Evolutionary conservation across 1,140 invertebrate species (phyloP).

Genomic region (Mamestra configurata): DNA sequence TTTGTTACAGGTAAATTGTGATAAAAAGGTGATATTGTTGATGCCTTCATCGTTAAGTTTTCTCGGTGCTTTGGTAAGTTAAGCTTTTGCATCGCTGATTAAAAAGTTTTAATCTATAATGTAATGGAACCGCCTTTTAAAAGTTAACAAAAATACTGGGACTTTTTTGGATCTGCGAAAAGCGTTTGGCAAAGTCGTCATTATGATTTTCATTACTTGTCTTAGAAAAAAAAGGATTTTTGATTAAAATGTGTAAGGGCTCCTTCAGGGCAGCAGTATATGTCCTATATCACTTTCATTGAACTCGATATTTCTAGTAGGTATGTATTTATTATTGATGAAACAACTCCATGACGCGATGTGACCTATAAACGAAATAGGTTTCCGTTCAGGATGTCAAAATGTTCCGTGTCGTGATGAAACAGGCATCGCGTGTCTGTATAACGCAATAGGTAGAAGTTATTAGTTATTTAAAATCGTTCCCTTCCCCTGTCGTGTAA

Average conservation of each 20-base stretch:
- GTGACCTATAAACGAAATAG: slow-evolving; percentile 9
- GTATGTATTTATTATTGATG: too few species aligned
- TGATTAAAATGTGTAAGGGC: background rate
- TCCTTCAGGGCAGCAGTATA: background rate
- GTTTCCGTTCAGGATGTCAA: background rate
- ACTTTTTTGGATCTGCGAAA: too few species aligned
- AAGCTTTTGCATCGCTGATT: background rate
- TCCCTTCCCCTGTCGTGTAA: background rate
- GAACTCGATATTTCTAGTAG: too few species aligned
- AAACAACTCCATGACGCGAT: background rate
- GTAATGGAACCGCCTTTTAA: background rate
- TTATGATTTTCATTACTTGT: background rate
- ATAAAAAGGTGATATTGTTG: background rate
- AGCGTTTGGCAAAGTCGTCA: background rate
- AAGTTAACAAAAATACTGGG: too few species aligned
- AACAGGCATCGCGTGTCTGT: slow-evolving; percentile 5
- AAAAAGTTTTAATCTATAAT: background rate
- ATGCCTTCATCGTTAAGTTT: background rate
- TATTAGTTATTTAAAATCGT: background rate
- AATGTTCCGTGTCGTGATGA: background rate
- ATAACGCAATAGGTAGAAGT: background rate
- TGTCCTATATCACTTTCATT: background rate
- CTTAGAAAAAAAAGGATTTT: too few species aligned
- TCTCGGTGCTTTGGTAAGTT: slow-evolving; percentile 2
- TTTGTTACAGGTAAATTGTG: slow-evolving; percentile 35